Evolutionary conservation across 2,888 invertebrate genomes (phyloP).

Genomic region (Scotopteryx bipunctaria): DNA sequence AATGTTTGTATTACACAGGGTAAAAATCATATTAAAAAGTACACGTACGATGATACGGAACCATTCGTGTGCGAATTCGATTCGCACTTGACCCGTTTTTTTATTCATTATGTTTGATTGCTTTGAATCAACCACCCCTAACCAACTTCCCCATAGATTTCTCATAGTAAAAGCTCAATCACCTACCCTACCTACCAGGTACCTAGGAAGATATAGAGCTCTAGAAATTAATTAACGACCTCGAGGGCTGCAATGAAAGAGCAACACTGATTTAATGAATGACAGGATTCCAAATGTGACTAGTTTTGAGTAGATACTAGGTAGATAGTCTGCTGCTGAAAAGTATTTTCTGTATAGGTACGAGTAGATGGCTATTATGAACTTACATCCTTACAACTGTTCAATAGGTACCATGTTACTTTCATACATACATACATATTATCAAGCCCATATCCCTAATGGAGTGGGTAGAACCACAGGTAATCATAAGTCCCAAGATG

Average conservation of each 20-base stretch:
- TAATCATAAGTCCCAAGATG: too few relatives aligned
- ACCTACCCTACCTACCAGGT: slow-evolving; percentile 2
- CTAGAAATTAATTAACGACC: slow-evolving; percentile 35
- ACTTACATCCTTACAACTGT: too few relatives aligned
- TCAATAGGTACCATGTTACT: too few relatives aligned
- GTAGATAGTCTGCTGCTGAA: neutral
- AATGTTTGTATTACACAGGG: too few relatives aligned
- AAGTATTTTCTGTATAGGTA: neutral
- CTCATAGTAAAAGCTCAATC: slow-evolving; percentile 7
- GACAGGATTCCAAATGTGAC: slow-evolving; percentile 2
- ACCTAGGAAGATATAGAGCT: slow-evolving; percentile 1
- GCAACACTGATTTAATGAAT: slow-evolving; percentile 29
- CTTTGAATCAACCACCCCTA: slow-evolving; percentile 1
- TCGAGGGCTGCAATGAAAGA: slow-evolving; percentile 25
- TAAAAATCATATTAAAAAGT: too few relatives aligned
- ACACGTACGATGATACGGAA: too few relatives aligned
- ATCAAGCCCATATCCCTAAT: too few relatives aligned
- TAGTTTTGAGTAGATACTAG: neutral
- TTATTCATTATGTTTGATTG: too few relatives aligned
- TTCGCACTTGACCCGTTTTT: too few relatives aligned
- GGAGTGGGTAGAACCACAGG: too few relatives aligned
- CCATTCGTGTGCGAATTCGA: too few relatives aligned
- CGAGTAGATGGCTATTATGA: neutral
- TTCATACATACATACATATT: too few relatives aligned
- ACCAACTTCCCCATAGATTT: slow-evolving; percentile 3